Evolutionary conservation across 2,113 vertebrate genomes (phyloP).

Genomic region (Macquaria australasica): DNA sequence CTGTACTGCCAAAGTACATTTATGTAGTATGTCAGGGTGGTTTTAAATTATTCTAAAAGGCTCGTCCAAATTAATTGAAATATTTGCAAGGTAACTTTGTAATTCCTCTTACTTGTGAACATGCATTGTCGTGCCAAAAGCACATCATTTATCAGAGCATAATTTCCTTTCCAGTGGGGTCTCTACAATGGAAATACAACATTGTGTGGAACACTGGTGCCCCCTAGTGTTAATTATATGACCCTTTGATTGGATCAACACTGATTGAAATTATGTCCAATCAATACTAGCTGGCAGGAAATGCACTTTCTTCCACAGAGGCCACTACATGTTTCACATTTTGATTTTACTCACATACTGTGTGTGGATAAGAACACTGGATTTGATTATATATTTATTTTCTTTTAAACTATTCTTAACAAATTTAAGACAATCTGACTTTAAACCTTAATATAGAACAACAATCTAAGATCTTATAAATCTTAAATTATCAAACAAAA

Average conservation of each 20-base stretch:
- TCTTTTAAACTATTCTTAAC: conserved; percentile 21
- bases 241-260: conserved; percentile 64
- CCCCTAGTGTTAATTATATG: conserved; percentile 83
- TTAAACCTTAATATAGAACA: neutral
- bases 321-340: conserved; percentile 20
- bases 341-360: conserved; percentile 12
- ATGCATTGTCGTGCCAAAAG: conserved; percentile 63
- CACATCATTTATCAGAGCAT: conserved; percentile 63
- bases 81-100: conserved; percentile 73
- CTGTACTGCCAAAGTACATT: conserved; percentile 61
- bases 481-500: neutral
- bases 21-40: conserved; percentile 39
- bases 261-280: conserved; percentile 59
- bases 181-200: conserved; percentile 28
- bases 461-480: neutral
- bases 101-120: conserved; percentile 63
- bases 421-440: neutral
- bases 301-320: conserved; percentile 13
- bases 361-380: neutral
- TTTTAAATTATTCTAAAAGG: conserved; percentile 70
- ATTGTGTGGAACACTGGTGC: conserved; percentile 85
- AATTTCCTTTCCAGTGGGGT: conserved; percentile 51
- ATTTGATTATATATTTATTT: conserved; percentile 6
- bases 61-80: conserved; percentile 77
- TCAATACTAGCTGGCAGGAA: conserved; percentile 59